Conservation (phyloP, 2,113 vertebrate species). For the Leptocoma aspasia region DNA sequence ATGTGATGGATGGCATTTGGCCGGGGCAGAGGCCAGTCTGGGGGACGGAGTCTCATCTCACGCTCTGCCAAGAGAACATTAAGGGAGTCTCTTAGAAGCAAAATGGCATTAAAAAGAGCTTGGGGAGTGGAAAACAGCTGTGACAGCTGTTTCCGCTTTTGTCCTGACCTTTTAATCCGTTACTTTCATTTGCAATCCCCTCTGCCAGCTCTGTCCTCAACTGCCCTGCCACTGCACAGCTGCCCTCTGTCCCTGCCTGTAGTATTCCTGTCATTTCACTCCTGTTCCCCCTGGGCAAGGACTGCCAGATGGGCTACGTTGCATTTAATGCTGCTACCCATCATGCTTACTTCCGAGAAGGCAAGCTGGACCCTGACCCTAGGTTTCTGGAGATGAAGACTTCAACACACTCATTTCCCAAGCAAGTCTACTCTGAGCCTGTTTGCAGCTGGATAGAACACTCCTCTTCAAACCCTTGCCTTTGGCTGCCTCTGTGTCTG, state of each 20-base stretch:
- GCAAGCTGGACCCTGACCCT: neutral
- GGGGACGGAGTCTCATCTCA: slow-evolving; percentile 83
- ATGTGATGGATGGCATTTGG: slow-evolving; percentile 89
- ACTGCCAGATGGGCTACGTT: neutral
- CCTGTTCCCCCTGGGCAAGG: neutral
- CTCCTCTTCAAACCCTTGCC: neutral
- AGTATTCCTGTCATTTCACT: neutral
- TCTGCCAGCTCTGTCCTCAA: neutral
- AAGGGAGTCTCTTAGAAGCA: neutral
- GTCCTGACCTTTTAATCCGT: slow-evolving; percentile 12
- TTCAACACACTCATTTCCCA: neutral
- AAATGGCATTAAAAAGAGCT: neutral
- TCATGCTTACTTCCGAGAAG: fast-evolving
- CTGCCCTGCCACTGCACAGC: neutral
- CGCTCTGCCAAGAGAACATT: slow-evolving; percentile 71
- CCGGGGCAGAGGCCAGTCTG: slow-evolving; percentile 86
- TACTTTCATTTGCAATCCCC: neutral
- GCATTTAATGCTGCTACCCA: neutral
- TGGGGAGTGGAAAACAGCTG: neutral
- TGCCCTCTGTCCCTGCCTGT: neutral
- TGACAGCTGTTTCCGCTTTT: neutral
- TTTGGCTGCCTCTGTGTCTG: neutral
- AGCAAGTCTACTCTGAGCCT: neutral
- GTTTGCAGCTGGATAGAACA: neutral
- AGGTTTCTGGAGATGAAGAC: neutral